These are phyloP conservation scores for Takifugu rubripes DNA, from an alignment of 2,797 vertebrate species.

Conservation along the genomic window DNA sequence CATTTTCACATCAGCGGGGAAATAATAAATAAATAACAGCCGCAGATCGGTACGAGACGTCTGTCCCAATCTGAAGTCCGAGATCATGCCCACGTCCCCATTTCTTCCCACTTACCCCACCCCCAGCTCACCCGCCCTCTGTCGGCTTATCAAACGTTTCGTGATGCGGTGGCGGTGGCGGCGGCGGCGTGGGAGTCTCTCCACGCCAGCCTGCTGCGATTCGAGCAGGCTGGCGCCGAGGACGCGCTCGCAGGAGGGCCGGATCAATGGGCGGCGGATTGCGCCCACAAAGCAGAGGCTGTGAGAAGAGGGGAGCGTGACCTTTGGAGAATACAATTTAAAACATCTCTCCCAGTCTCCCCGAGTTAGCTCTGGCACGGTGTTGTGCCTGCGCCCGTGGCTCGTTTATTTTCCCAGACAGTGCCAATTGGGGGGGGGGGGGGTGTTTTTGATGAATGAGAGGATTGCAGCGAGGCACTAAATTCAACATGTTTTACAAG, in stretches of 20 bases:
- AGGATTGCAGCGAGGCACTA: constrained; percentile 44
- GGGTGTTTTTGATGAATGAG: constrained; percentile 42
- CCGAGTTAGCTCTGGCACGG: constrained; percentile 75
- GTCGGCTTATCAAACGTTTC: constrained; percentile 59
- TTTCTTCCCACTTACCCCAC: constrained; percentile 40
- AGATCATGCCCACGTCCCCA: constrained; percentile 57
- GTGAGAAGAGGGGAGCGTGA: constrained; percentile 73
- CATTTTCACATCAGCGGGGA: constrained; percentile 62
- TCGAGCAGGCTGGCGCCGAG: constrained; percentile 57
- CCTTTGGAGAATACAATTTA: constrained; percentile 79
- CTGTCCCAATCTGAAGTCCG: constrained; percentile 59
- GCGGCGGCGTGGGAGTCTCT: constrained; percentile 53
- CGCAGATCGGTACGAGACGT: constrained; percentile 50
- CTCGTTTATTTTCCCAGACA: constrained; percentile 79
- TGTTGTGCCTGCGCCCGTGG: constrained; percentile 63
- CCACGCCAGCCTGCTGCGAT: constrained; percentile 56
- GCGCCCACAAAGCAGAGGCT: constrained; percentile 73
- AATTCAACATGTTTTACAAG: constrained; percentile 59
- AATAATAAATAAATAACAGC: constrained; percentile 30
- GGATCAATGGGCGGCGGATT: constrained; percentile 75
- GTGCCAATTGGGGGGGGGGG: constrained; percentile 65
- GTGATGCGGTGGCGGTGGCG: constrained; percentile 39
- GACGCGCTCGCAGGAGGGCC: constrained; percentile 58
- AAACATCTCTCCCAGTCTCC: constrained; percentile 66
- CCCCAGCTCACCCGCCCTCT: constrained; percentile 36